Base-by-base conservation (phyloP, 2,888 invertebrate genomes). In the Drosophila nigricruria region DNA sequence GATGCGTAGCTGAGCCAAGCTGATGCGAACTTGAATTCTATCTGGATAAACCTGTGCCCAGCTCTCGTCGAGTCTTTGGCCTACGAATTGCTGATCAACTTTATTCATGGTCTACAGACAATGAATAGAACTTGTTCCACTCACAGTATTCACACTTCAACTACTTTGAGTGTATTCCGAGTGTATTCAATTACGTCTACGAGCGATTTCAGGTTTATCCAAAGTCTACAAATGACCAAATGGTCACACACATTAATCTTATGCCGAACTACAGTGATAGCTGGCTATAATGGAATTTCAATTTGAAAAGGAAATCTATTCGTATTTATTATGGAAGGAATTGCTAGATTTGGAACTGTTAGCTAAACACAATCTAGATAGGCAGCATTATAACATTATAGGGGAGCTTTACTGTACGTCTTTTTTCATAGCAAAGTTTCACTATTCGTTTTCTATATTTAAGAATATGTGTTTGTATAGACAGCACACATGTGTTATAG, bases 1-100 rank as follows among this genome's bases (percentile, higher is more conserved):
- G 47, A 27, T 47, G 45, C 45, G 45, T n/a, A 27, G 47, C 45
- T 45, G 12, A 47, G 27, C 45, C 6, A 4, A 45, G 43, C 8
- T 30, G 49, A 49, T 14, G 2, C 3, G 30, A 49, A 32, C 18
- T 49, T 30, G 49, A 49, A 12, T 49, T 49, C 18, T 14, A 32
- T 49, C 18, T 14, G 20, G 49, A 6, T 18, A 32, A 49, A 30
- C 47, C 30, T 18, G 30, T 12, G 47, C 30, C 10, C 27, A 27
- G 4, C 47, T n/a, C 45, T 45, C 10, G 10, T 16, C 27, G 27
- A 25, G 25, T 2, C 45, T 23, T n/a, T 5, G 20, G 42, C 12
- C 20, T 18, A 42, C 45, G 25, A 25, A 16, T 9, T 9, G 12
- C 6, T 30, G 49, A 20, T 14, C 49, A 8, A n/a, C n/a, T n/a